Base-by-base conservation (phyloP, 2,113 vertebrate species). In the Sciurus niger region DNA sequence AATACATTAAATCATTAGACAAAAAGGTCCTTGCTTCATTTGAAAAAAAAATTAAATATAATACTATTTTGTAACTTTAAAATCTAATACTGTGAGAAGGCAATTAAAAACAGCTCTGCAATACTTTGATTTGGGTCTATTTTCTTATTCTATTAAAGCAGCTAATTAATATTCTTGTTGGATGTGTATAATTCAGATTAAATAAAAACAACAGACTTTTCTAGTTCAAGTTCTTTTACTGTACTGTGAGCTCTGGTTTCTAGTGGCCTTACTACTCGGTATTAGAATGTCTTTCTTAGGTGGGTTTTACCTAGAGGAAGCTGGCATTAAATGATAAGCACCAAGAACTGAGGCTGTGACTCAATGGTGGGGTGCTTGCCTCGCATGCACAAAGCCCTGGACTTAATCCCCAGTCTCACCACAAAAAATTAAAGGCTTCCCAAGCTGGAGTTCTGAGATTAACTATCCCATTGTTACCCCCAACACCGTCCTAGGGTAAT, bases 111-210 rank as follows among this genome's bases (percentile, higher is more conserved):
- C 5, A 92, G 37, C 65, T 55, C 46, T 40, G n/a, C 9, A 1
- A 53, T 14, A 18, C 32, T 93, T 93, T 72, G 32, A 72, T 77
- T 91, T 93, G 51, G 72, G 24, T 43, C 55, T 73, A 10, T 85
- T 84, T 96, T 74, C 55, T 87, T 30, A 84, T 51, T 95, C 65
- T 82, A 63, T 86, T 96, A 94, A 86, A 96, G 89, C 14, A 86
- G 63, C 37, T 86, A 70, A 84, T 87, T 92, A 97, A 84, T 95
- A 94, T 90, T 96, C 77, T n/a, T 82, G 13, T 84, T 93, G 20
- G 12, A 53, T 79, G 53, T 48, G 1, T 90, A 8, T 80, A 90
- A 84, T 85, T 96, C 88, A 88, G 67, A 90, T 95, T 70, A 65
- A 95, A 86, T 90, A 34, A 63, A 80, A 96, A 74, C 48, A 43